These are phyloP conservation scores for Atta colombica DNA, from an alignment of 1,140 invertebrate genomes.

Conservation along the genomic window DNA sequence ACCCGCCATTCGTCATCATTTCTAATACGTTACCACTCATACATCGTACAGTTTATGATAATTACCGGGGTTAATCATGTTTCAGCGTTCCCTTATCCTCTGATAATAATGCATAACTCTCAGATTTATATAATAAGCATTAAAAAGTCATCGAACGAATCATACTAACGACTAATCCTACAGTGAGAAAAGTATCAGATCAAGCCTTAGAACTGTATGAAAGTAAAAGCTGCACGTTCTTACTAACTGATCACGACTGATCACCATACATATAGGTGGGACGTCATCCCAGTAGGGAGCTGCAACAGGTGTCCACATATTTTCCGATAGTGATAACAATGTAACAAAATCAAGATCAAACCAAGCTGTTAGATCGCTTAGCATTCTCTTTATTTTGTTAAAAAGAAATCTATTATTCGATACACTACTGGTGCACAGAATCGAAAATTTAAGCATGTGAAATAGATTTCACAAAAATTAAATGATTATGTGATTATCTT, in stretches of 20 bases:
- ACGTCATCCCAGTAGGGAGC: slow-evolving; percentile 28
- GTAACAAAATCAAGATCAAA: slow-evolving; percentile 30
- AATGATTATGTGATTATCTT: neutral
- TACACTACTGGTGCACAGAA: neutral
- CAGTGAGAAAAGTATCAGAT: slow-evolving; percentile 20
- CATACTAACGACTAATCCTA: slow-evolving; percentile 53
- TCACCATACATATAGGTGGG: slow-evolving; percentile 49
- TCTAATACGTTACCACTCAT: slow-evolving; percentile 45
- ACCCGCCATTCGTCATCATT: slow-evolving; percentile 48
- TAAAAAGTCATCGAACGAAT: slow-evolving; percentile 10
- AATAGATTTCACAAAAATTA: neutral
- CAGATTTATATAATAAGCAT: neutral
- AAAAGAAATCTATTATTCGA: slow-evolving; percentile 4
- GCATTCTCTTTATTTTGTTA: neutral
- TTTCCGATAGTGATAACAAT: slow-evolving; percentile 54
- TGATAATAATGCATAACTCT: slow-evolving; percentile 29
- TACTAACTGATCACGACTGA: slow-evolving; percentile 68
- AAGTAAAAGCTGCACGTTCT: slow-evolving; percentile 70
- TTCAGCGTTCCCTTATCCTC: neutral
- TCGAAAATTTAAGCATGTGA: neutral
- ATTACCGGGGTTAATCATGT: neutral
- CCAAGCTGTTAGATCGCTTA: slow-evolving; percentile 24
- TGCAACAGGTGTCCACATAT: slow-evolving; percentile 33
- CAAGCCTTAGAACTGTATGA: slow-evolving; percentile 16
- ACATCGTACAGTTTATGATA: neutral